These are phyloP conservation scores for Drosophila parvula DNA, from an alignment of 1,140 invertebrate species.

Conservation along the genomic window DNA sequence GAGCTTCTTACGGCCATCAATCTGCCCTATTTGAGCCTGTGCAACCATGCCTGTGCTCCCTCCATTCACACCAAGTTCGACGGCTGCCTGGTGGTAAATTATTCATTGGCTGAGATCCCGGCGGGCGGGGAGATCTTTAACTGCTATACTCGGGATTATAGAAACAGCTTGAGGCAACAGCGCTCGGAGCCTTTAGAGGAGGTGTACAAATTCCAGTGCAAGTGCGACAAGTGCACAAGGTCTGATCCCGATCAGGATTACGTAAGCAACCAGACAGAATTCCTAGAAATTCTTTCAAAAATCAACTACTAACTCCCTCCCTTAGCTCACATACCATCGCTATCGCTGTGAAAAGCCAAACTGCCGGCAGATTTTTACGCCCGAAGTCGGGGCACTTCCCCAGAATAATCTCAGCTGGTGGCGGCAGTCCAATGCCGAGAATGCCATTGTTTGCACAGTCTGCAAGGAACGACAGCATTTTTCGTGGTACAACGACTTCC, in stretches of 20 bases:
- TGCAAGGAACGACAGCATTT: conserved; percentile 43
- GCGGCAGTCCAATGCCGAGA: neutral
- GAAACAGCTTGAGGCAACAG: conserved; percentile 13
- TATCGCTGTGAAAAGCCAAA: conserved; percentile 60
- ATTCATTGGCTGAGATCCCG: conserved; percentile 26
- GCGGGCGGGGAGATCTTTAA: conserved; percentile 66
- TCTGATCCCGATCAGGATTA: conserved; percentile 55
- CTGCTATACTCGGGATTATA: conserved; percentile 65
- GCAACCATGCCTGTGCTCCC: conserved; percentile 67
- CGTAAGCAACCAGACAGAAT: conserved; percentile 33
- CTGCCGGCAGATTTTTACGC: conserved; percentile 47
- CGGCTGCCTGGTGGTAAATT: conserved; percentile 48
- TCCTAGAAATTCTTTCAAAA: neutral
- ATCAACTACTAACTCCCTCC: neutral
- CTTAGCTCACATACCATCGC: conserved; percentile 56
- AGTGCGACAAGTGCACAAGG: conserved; percentile 50
- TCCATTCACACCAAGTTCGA: conserved; percentile 55
- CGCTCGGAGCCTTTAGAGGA: conserved; percentile 35
- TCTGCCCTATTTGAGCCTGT: conserved; percentile 69
- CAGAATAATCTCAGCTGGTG: conserved; percentile 56
- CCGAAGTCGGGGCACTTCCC: neutral
- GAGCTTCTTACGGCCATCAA: conserved; percentile 59
- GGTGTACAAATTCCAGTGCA: conserved; percentile 65
- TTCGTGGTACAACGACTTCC: conserved; percentile 50
- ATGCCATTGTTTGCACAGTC: conserved; percentile 35